Base-by-base conservation (phyloP, 2,888 invertebrate genomes). In the Ophraella communa region DNA sequence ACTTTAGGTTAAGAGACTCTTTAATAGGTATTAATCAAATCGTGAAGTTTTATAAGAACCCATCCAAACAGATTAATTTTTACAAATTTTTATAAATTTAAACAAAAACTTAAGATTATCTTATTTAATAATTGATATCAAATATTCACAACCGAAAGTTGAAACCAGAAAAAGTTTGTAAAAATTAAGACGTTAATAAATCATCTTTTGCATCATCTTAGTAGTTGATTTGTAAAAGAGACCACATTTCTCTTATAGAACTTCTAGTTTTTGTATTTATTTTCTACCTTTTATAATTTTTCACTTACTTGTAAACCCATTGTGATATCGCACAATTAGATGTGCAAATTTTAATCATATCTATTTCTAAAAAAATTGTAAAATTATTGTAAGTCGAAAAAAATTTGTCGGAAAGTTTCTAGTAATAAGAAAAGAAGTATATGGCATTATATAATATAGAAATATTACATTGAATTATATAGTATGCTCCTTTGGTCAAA, bases 281-380 rank as follows among this genome's bases (percentile, higher is more conserved):
- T 54, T 54, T 17, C 47, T 27, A 18, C 52, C 35, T 60, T 44
- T 20, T 49, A 35, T 57, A 57, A 52, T 60, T 60, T 60, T 52
- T 53, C 60, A 52, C 53, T 51, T 47, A 20, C 30, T 56, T 62
- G 58, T 65, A 62, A 70, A 68, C 78, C 78, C 77, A 79, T 79
- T 81, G 81, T 81, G 81, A 81, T 81, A 81, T 78, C 74, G 79
- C 76, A 75, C 75, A 76, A 66, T 66, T 68, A 62, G 62, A 66
- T 74, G 76, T 76, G 77, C 78, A 76, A 75, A 73, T 73, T 66
- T 72, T 73, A 78, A 77, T 79, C 80, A 80, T 80, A 80, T 80
- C 80, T 77, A 30, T 51, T 76, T 76, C 73, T 77, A 67, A 66
- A 65, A 35, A 69, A 61, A 58, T 62, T 68, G 52, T 51, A 68